Evolutionary conservation across 1,140 invertebrate species (phyloP).

Genomic region (Atta texana): DNA sequence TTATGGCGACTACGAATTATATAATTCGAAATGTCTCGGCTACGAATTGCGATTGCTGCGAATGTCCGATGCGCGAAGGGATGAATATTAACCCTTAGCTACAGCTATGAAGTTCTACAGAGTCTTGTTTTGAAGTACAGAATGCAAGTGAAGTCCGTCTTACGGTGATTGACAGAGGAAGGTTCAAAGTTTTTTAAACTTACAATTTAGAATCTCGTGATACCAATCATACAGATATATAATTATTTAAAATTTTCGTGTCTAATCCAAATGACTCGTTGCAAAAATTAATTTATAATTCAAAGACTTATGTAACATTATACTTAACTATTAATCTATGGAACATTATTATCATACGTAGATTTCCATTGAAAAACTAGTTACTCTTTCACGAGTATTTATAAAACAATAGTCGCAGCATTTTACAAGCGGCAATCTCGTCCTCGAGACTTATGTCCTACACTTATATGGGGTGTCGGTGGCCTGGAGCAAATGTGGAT

Average conservation of each 20-base stretch:
- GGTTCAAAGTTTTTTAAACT: too few relatives aligned
- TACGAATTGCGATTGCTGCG: slow-evolving; percentile 1
- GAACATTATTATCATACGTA: neutral
- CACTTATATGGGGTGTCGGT: neutral
- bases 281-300: neutral
- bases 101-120: too few relatives aligned
- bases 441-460: neutral
- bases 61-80: neutral
- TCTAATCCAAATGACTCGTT: too few relatives aligned
- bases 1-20: slow-evolving; percentile 40
- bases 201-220: too few relatives aligned
- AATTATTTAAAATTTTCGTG: too few relatives aligned
- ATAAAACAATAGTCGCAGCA: neutral
- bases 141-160: too few relatives aligned
- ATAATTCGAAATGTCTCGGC: slow-evolving; percentile 13
- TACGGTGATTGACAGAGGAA: too few relatives aligned
- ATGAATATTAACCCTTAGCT: neutral
- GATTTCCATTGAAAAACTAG: neutral
- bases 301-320: neutral
- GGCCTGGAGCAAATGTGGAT: neutral
- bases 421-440: neutral
- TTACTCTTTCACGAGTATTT: neutral
- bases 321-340: neutral
- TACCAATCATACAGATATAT: too few relatives aligned
- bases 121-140: too few relatives aligned